Evolutionary conservation across 2,888 invertebrate species (phyloP).

Genomic region (Habrosyne pyritoides): DNA sequence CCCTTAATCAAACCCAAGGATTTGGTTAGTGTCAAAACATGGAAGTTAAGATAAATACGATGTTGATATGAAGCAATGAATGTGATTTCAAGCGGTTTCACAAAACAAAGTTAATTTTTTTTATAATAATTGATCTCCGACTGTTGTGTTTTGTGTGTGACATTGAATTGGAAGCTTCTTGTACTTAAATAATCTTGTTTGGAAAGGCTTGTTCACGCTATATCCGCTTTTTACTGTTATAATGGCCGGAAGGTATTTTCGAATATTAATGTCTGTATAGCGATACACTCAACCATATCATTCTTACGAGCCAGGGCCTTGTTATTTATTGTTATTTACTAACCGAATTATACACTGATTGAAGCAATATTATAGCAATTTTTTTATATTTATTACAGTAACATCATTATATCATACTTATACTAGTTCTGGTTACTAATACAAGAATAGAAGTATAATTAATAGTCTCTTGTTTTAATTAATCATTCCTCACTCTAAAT

Average conservation of each 20-base stretch:
- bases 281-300: neutral
- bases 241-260: no score
- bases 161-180: no score
- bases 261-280: no score
- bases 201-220: no score
- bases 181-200: no score
- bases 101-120: no score
- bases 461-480: neutral
- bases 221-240: no score
- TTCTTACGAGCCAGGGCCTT: neutral
- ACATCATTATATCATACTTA: neutral
- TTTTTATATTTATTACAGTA: neutral
- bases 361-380: neutral
- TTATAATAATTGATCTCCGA: no score
- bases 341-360: neutral
- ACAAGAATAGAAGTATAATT: conserved; percentile 1
- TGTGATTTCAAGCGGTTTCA: no score
- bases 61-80: no score
- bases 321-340: neutral
- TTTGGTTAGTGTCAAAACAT: neutral
- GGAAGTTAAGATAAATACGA: no score
- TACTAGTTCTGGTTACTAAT: conserved; percentile 3
- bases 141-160: no score
- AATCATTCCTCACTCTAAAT: neutral
- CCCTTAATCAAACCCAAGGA: neutral